Conservation (phyloP, 2,888 invertebrate species). For the Patella ulyssiponensis region DNA sequence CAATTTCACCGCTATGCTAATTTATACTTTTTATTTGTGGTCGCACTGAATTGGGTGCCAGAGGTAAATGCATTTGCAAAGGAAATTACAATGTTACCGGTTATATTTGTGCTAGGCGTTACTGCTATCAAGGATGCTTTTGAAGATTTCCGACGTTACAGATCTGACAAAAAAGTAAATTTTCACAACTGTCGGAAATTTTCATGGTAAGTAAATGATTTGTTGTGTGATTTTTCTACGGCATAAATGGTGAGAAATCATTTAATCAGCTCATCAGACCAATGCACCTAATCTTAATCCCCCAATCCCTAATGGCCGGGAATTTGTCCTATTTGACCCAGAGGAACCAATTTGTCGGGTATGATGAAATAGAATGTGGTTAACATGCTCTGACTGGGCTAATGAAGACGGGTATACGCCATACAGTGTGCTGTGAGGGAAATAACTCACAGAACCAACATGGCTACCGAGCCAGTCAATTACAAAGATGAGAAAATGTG, state of each 20-base stretch:
- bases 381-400: too few species aligned
- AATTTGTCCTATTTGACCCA: too few species aligned
- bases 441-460: too few species aligned
- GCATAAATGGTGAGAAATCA: neutral
- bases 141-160: slow-evolving; percentile 90
- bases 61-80: slow-evolving; percentile 90
- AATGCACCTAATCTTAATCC: neutral
- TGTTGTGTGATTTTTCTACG: neutral
- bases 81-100: slow-evolving; percentile 95
- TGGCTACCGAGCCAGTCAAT: too few species aligned
- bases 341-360: too few species aligned
- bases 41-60: slow-evolving; percentile 95
- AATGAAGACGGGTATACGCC: too few species aligned
- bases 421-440: too few species aligned
- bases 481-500: too few species aligned
- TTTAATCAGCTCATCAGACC: too few species aligned
- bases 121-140: slow-evolving; percentile 95
- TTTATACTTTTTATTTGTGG: slow-evolving; percentile 97
- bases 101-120: slow-evolving; percentile 92
- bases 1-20: slow-evolving; percentile 98
- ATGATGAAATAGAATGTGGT: too few species aligned
- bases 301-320: too few species aligned
- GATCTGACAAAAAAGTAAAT: slow-evolving; percentile 94
- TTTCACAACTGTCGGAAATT: slow-evolving; percentile 92
- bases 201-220: slow-evolving; percentile 81